These are phyloP conservation scores for Neolamprologus devosi DNA, from an alignment of 2,113 vertebrate genomes.

Conservation along the genomic window DNA sequence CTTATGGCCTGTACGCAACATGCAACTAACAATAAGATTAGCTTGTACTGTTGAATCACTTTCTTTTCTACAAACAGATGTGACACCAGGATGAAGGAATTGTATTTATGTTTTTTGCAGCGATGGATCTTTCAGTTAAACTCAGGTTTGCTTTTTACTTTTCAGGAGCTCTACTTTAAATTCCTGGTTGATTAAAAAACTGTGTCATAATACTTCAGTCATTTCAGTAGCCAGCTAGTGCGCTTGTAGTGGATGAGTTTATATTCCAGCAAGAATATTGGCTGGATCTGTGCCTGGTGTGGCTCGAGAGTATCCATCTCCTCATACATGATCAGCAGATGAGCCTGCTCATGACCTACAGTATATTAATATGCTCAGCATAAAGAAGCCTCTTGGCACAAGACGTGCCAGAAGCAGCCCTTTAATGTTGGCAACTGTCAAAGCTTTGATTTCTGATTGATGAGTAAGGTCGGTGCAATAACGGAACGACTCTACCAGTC, in stretches of 20 bases:
- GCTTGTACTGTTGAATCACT: neutral
- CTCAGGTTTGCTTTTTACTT: neutral
- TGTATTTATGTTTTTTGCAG: neutral
- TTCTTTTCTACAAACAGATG: neutral
- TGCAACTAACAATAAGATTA: fast-evolving
- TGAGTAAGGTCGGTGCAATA: conserved; percentile 58
- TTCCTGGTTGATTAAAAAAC: neutral
- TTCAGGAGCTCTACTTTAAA: neutral
- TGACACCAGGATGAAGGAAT: neutral
- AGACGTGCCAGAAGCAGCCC: conserved; percentile 35
- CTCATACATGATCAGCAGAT: conserved; percentile 35
- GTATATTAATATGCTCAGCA: conserved; percentile 53
- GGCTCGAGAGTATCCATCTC: conserved; percentile 15
- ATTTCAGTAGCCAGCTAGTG: neutral
- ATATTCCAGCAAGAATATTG: conserved; percentile 17
- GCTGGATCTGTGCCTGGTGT: neutral
- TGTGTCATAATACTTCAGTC: neutral
- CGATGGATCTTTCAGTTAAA: neutral
- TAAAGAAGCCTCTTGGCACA: conserved; percentile 51
- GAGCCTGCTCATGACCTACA: conserved; percentile 33
- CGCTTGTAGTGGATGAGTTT: conserved; percentile 22
- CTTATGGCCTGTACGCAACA: neutral
- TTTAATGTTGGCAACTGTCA: conserved; percentile 56
- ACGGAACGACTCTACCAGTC: conserved; percentile 24
- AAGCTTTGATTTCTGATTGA: conserved; percentile 63